phyloP scores from a whole-genome alignment of 2,888 invertebrate genomes.

The Calliphora vomitoria region DNA sequence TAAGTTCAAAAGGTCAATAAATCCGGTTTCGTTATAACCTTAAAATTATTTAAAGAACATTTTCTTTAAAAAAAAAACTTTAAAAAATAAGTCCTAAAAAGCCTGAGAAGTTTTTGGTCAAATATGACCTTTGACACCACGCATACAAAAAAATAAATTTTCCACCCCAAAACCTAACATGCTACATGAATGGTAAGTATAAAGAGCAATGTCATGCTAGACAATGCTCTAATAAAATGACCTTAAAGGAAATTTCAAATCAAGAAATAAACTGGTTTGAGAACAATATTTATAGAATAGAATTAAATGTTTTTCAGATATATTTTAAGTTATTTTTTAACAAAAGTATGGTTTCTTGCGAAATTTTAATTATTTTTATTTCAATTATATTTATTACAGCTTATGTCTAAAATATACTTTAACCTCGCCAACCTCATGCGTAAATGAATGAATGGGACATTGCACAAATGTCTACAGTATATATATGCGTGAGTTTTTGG shows the following conservation, averaged over 20 bases:
- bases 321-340: background rate
- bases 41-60: constrained; percentile 51
- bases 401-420: constrained; percentile 3
- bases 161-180: constrained; percentile 52
- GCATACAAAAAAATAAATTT: constrained; percentile 19
- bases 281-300: background rate
- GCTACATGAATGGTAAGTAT: background rate
- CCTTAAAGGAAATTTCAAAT: constrained; percentile 36
- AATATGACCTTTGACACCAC: constrained; percentile 75
- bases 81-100: constrained; percentile 62
- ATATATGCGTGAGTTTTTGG: background rate
- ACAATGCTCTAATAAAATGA: constrained; percentile 52
- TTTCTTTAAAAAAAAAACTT: constrained; percentile 55
- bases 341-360: background rate
- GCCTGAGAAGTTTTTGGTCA: constrained; percentile 74
- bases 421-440: background rate
- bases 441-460: background rate
- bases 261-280: constrained; percentile 55
- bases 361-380: constrained; percentile 34
- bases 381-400: background rate
- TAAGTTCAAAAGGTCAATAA: constrained; percentile 74
- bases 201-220: constrained; percentile 49
- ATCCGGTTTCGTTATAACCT: constrained; percentile 68
- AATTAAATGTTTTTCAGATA: background rate
- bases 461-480: constrained; percentile 11